phyloP scores from a whole-genome alignment of 2,888 invertebrate species.

The Rhamphomyia laevipes region DNA sequence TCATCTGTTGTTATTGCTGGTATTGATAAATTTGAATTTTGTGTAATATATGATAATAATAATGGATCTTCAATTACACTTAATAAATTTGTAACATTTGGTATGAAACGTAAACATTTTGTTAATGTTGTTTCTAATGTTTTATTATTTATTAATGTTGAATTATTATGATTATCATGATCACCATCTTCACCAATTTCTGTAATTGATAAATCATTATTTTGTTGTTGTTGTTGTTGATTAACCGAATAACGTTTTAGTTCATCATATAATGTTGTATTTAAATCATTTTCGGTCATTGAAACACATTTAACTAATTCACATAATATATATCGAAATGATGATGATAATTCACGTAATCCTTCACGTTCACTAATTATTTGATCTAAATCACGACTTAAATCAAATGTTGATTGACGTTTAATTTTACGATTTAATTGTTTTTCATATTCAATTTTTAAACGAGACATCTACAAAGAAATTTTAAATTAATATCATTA shows the following conservation, averaged over 20 bases:
- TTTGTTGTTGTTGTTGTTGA: neutral
- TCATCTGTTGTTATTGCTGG: conserved; percentile 13
- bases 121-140: conserved; percentile 1
- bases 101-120: conserved; percentile 58
- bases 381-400: conserved; percentile 31
- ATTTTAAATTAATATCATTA: neutral
- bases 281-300: conserved; percentile 66
- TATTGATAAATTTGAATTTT: neutral
- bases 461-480: conserved; percentile 31
- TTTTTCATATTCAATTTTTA: conserved; percentile 35
- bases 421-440: conserved; percentile 36
- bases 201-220: neutral
- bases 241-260: neutral
- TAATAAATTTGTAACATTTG: conserved; percentile 49
- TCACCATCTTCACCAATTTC: conserved; percentile 20
- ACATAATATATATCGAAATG: conserved; percentile 51
- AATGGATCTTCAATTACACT: conserved; percentile 50
- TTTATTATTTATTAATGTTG: conserved; percentile 17
- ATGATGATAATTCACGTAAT: conserved; percentile 50
- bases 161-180: conserved; percentile 18
- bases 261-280: conserved; percentile 58
- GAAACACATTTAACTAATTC: conserved; percentile 63
- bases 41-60: conserved; percentile 43
- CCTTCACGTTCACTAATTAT: conserved; percentile 45
- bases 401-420: conserved; percentile 35